Base-by-base conservation (phyloP, 2,113 vertebrate species). In the Malurus melanocephalus region DNA sequence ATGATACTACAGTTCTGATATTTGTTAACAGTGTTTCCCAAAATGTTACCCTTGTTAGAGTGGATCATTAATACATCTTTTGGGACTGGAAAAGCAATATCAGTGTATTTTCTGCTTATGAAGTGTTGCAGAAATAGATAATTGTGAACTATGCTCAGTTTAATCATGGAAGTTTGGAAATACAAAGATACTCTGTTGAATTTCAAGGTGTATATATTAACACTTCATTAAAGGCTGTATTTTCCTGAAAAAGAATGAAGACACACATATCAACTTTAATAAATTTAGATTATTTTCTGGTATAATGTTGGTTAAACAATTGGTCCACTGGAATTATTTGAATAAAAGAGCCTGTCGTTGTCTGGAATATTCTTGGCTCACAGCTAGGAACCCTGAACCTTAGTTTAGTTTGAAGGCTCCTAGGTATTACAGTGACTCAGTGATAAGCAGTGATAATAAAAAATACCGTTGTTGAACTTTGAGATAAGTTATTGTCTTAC, bases 51-150 rank as follows among this genome's bases (percentile, higher is more conserved):
- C 55, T 80, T 89, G 30, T 48, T 89, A 80, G 38, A 57, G 33
- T 92, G 88, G 68, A 85, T 81, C 27, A 92, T 95, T 91, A 92
- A 72, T 65, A 69, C n/a, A 43, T 92, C 35, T 79, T 85, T 43
- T 71, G 81, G 52, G 55, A 23, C 78, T 42, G 32, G 16, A 48
- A 77, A 87, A 90, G 16, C 9, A 82, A 49, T 64, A 35, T 30
- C 22, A 26, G 8, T 22, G 2, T 62, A 42, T 35, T 71, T 77
- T 85, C 71, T 49, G 35, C 8, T 43, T 57, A 5, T 52, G 38
- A 82, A 32, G 57, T 60, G 62, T 45, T 84, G 42, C 65, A 86
- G 42, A 56, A 85, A 79, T 77, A n/a, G 14, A 23, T 35, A 33
- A 74, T 80, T 71, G 18, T 69, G 52, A 30, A 33, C 18, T 51